Base-by-base conservation (phyloP, 2,797 vertebrate genomes). In the Ceryle rudis region DNA sequence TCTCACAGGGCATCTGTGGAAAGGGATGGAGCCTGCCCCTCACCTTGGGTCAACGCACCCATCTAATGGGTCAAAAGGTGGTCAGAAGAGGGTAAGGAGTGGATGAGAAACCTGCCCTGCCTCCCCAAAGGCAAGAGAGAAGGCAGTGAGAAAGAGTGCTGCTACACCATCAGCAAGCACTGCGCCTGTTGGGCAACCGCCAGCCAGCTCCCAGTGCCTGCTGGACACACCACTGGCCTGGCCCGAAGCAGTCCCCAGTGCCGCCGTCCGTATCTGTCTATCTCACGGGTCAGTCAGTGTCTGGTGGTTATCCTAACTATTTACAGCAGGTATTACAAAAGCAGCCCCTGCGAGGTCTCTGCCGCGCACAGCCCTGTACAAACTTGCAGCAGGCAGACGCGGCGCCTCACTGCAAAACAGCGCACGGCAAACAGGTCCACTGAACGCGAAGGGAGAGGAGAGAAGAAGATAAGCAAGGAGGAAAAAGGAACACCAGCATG, bases 221-320 rank as follows among this genome's bases (percentile, higher is more conserved):
- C 10, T 0, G 0, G 39, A 64, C 49, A 35, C 81, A 55, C 47
- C 47, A 12, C 0, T 1, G 1, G 9, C 55, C 0, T 0, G 33
- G 46, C 74, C 67, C 0, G 0, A 41, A 55, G 39, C 41, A 0
- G 3, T 15, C 65, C 61, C 78, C 83, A 71, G 73, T 6, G 7
- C 29, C 10, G 4, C 65, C 3, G 0, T 14, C 72, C 5, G 0
- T 64, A 72, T 35, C 71, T 89, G 49, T 42, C 28, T 42, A 33
- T 18, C 81, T 82, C 44, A 6, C 0, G 1, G 57, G 54, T 7
- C 85, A n/a, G 22, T 4, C 3, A 0, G 9, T 66, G 84, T 31
- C 74, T 80, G 39, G 35, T 51, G 89, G 17, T 75, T 77, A 70
- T 41, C 52, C 75, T 39, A 18, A 33, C 44, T 81, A 85, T 80